Conservation (phyloP, 1,140 invertebrate genomes). For the Orius laevigatus region DNA sequence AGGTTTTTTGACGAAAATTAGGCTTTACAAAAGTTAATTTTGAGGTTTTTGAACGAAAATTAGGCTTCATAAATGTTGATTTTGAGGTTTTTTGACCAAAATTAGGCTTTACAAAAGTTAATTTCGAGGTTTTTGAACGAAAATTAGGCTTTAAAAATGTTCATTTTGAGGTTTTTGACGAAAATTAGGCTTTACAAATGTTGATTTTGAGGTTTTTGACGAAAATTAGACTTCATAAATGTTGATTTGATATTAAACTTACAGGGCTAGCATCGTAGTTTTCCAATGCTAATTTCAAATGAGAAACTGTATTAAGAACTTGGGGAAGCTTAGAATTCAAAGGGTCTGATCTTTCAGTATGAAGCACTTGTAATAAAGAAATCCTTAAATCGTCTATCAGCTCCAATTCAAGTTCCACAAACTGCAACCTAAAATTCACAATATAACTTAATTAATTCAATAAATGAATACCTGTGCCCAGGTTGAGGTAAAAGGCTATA, state of each 20-base stretch:
- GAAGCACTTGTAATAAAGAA: constrained; percentile 55
- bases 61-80: too few species aligned
- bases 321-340: constrained; percentile 39
- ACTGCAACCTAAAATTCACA: constrained; percentile 51
- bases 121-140: too few species aligned
- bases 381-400: constrained; percentile 77
- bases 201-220: too few species aligned
- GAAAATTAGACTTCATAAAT: too few species aligned
- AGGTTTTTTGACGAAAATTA: too few species aligned
- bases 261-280: constrained; percentile 80
- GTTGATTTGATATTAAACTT: constrained; percentile 23
- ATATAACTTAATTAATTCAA: background rate
- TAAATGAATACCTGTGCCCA: constrained; percentile 45
- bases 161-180: too few species aligned
- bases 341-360: constrained; percentile 42
- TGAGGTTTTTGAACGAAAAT: too few species aligned
- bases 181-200: too few species aligned
- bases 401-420: constrained; percentile 74
- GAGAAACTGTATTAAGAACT: constrained; percentile 72
- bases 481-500: constrained; percentile 69
- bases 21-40: too few species aligned
- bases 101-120: too few species aligned
- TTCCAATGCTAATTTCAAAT: constrained; percentile 56
- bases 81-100: too few species aligned
- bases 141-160: too few species aligned